Percentiles rank a stretch among this genome's conserved stretches.
Conservation (phyloP, 2,113 vertebrate genomes). For the Piaya cayana region DNA sequence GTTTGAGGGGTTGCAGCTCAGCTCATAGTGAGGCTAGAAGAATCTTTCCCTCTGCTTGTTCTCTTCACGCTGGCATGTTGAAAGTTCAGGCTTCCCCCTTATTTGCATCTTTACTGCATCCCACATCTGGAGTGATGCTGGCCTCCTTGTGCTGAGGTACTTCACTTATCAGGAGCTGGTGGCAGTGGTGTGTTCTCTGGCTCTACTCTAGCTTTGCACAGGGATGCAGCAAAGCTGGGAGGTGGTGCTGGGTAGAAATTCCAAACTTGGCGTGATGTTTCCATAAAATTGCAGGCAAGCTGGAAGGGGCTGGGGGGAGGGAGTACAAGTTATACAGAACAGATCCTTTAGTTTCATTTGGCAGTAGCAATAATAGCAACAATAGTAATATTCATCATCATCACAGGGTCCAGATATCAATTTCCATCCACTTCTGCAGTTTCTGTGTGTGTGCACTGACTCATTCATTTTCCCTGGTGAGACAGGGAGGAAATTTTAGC, state of each 20-base stretch:
- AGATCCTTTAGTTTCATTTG: constrained; percentile 31
- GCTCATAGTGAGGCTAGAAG: background rate
- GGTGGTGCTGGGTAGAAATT: background rate
- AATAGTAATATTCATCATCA: constrained; percentile 63
- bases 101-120: background rate
- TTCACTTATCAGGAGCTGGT: background rate
- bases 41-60: background rate
- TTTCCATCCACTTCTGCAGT: constrained; percentile 32
- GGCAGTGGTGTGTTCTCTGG: background rate
- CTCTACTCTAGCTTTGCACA: background rate
- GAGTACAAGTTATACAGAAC: background rate
- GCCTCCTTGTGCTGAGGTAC: background rate
- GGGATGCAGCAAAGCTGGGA: background rate
- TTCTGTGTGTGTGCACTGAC: constrained; percentile 24
- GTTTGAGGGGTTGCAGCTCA: background rate
- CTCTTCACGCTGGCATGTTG: background rate
- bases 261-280: background rate
- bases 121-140: background rate
- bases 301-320: background rate
- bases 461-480: constrained; percentile 39
- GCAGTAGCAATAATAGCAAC: constrained; percentile 7
- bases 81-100: background rate
- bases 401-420: constrained; percentile 34
- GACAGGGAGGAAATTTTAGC: constrained; percentile 52
- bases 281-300: background rate